Evolutionary conservation across 2,797 vertebrate species (phyloP).

Genomic region (Eupleurogrammus muticus): DNA sequence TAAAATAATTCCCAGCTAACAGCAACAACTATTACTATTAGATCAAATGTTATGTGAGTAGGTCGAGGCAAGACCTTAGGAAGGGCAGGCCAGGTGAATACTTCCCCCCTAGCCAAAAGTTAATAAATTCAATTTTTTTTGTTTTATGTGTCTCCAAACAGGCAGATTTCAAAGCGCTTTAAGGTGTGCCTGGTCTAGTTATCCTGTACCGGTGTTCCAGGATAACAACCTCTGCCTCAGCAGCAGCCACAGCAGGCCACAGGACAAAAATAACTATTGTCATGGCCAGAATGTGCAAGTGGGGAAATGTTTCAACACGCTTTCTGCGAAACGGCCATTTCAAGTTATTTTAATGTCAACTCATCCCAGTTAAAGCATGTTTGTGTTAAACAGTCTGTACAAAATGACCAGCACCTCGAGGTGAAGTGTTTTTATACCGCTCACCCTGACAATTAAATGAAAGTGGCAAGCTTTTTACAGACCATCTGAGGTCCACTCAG

Average conservation of each 20-base stretch:
- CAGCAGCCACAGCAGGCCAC: neutral
- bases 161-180: no score
- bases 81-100: no score
- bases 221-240: no score
- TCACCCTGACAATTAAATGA: constrained; percentile 37
- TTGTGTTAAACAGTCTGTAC: constrained; percentile 30
- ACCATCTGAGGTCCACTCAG: constrained; percentile 35
- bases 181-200: no score
- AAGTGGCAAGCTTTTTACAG: constrained; percentile 40
- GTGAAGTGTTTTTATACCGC: constrained; percentile 25
- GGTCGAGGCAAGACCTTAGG: no score
- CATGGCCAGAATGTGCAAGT: neutral
- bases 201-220: no score
- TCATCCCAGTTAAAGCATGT: constrained; percentile 21
- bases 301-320: constrained; percentile 5
- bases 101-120: no score
- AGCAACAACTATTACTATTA: no score
- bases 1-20: no score
- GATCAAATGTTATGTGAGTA: no score
- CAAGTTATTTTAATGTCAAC: constrained; percentile 1
- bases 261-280: neutral
- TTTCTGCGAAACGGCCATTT: constrained; percentile 20
- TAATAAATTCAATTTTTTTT: no score
- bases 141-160: no score
- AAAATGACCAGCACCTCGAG: constrained; percentile 37